A percentile compares a stretch with the other conserved stretches of the same genome.
phyloP scores from a whole-genome alignment of 2,113 vertebrate genomes.

The Entomyzon cyanotis region DNA sequence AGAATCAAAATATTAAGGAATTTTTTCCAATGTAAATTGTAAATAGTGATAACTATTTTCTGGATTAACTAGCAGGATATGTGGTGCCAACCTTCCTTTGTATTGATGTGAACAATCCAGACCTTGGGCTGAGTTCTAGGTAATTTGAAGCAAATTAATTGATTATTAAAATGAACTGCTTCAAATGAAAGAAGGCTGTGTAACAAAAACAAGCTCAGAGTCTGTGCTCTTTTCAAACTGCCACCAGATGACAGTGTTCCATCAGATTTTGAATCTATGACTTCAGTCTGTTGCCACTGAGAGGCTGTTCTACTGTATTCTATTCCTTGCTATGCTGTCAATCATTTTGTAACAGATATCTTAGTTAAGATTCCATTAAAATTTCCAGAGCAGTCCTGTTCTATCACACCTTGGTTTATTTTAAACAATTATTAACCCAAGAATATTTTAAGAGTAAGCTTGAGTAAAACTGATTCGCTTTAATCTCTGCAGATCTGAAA shows the following conservation, averaged over 20 bases:
- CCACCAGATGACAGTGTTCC: slow-evolving; percentile 50
- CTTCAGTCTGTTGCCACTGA: neutral
- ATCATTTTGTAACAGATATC: neutral
- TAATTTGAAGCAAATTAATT: neutral
- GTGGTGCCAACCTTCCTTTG: neutral
- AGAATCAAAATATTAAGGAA: neutral
- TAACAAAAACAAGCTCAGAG: neutral
- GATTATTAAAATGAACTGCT: neutral
- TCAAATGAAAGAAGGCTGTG: neutral
- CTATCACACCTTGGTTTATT: neutral
- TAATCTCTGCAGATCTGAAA: neutral
- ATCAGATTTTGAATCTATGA: neutral
- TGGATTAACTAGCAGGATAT: neutral
- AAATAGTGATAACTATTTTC: neutral
- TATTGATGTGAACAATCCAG: neutral
- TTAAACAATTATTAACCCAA: neutral
- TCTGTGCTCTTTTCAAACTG: neutral
- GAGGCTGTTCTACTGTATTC: neutral
- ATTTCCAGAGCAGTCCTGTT: neutral
- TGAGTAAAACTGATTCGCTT: neutral
- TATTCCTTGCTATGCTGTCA: neutral
- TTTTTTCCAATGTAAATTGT: neutral
- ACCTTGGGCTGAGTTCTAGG: neutral
- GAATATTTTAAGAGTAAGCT: neutral
- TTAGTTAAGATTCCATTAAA: neutral